Conservation (phyloP, 2,888 invertebrate species). For the Leptopilina syphax region DNA sequence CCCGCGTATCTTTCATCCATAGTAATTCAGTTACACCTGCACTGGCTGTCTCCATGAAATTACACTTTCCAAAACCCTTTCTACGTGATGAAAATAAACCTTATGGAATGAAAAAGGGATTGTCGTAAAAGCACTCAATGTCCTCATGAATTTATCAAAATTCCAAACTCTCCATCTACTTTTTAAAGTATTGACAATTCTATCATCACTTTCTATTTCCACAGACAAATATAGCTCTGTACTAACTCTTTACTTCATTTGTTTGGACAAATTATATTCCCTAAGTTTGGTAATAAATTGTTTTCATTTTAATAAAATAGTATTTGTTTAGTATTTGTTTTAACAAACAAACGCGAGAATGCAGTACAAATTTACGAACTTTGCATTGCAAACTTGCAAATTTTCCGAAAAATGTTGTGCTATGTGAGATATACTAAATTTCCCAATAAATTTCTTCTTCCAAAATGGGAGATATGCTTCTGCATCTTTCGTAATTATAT, state of each 20-base stretch:
- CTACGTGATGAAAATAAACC: slow-evolving; percentile 25
- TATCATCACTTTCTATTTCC: too few relatives aligned
- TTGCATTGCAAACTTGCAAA: too few relatives aligned
- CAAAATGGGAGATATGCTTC: slow-evolving; percentile 40
- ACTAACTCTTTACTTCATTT: too few relatives aligned
- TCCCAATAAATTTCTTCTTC: slow-evolving; percentile 36
- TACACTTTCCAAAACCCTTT: slow-evolving; percentile 50
- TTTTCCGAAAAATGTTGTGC: too few relatives aligned
- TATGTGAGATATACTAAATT: background rate
- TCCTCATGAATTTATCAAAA: slow-evolving; percentile 7
- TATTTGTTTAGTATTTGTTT: too few relatives aligned
- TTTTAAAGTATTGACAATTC: too few relatives aligned
- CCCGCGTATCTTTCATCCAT: slow-evolving; percentile 54
- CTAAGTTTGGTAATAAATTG: too few relatives aligned
- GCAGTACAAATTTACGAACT: too few relatives aligned
- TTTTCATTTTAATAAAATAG: too few relatives aligned
- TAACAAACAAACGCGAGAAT: too few relatives aligned
- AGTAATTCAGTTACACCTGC: slow-evolving; percentile 61
- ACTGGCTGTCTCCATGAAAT: slow-evolving; percentile 59
- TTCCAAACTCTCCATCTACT: background rate
- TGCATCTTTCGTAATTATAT: slow-evolving; percentile 51
- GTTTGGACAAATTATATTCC: too few relatives aligned
- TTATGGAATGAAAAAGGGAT: slow-evolving; percentile 6
- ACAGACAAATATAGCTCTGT: too few relatives aligned
- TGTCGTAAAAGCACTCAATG: slow-evolving; percentile 5